These are phyloP conservation scores for Nebria salina DNA, from an alignment of 2,888 invertebrate genomes.

Conservation along the genomic window DNA sequence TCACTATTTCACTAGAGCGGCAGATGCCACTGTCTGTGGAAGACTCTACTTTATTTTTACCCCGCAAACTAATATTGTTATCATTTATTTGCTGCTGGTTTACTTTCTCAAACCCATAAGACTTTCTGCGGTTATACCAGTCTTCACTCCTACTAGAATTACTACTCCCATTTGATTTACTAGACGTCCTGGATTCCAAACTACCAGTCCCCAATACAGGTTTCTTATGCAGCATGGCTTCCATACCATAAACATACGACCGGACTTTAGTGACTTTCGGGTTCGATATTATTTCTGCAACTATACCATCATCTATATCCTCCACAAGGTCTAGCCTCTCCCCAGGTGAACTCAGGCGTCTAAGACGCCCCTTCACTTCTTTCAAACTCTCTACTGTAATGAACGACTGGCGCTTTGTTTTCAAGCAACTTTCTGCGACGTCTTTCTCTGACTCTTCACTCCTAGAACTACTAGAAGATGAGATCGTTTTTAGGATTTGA, in stretches of 20 bases:
- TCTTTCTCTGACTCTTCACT: constrained; percentile 53
- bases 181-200: constrained; percentile 62
- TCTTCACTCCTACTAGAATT: constrained; percentile 64
- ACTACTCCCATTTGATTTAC: constrained; percentile 57
- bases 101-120: constrained; percentile 78
- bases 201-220: constrained; percentile 61
- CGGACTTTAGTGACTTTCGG: constrained; percentile 55
- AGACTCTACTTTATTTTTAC: constrained; percentile 70
- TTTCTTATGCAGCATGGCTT: constrained; percentile 56
- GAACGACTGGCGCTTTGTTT: constrained; percentile 63
- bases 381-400: constrained; percentile 70
- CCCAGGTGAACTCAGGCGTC: constrained; percentile 65
- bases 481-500: constrained; percentile 63
- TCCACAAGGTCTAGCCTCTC: constrained; percentile 55
- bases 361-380: constrained; percentile 68
- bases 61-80: constrained; percentile 45
- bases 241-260: constrained; percentile 64
- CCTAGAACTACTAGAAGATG: constrained; percentile 56
- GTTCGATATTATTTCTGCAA: constrained; percentile 57
- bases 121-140: constrained; percentile 80
- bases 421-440: background rate
- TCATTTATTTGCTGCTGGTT: constrained; percentile 53
- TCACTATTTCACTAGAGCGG: constrained; percentile 74
- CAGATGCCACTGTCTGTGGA: constrained; percentile 82
- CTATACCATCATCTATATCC: constrained; percentile 61